Conservation (phyloP, 2,113 vertebrate genomes). For the Rhabdomys dilectus region DNA sequence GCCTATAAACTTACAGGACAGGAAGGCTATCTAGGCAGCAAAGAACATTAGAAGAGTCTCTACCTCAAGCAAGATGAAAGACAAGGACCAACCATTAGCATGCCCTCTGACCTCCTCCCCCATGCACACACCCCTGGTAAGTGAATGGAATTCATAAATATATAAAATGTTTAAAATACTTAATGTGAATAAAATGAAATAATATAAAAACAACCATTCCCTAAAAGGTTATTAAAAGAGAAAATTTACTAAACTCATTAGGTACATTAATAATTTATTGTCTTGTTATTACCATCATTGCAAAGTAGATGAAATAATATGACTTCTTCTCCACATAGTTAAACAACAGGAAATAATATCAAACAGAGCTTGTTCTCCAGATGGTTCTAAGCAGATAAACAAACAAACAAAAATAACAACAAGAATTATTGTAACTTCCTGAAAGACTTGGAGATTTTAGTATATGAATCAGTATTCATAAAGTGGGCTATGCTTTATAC, state of each 20-base stretch:
- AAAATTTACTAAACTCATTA: background rate
- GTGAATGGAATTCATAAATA: background rate
- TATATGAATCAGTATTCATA: background rate
- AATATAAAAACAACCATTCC: background rate
- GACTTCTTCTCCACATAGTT: rapidly evolving
- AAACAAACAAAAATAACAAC: background rate
- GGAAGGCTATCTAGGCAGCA: background rate
- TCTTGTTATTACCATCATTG: background rate
- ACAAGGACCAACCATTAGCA: too few relatives aligned
- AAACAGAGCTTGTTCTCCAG: background rate
- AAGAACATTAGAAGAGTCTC: too few relatives aligned
- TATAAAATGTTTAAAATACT: too few relatives aligned
- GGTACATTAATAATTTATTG: background rate
- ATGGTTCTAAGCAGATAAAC: background rate
- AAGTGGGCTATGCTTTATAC: background rate
- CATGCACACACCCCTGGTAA: rapidly evolving
- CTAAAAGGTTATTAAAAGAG: background rate
- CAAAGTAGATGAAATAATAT: background rate
- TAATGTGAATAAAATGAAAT: background rate
- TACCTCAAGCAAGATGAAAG: too few relatives aligned
- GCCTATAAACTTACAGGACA: background rate
- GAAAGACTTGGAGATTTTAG: background rate
- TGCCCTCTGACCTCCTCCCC: too few relatives aligned
- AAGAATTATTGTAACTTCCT: background rate
- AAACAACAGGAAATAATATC: background rate